phyloP scores from a whole-genome alignment of 2,888 invertebrate genomes.

The Polydrusus cervinus region DNA sequence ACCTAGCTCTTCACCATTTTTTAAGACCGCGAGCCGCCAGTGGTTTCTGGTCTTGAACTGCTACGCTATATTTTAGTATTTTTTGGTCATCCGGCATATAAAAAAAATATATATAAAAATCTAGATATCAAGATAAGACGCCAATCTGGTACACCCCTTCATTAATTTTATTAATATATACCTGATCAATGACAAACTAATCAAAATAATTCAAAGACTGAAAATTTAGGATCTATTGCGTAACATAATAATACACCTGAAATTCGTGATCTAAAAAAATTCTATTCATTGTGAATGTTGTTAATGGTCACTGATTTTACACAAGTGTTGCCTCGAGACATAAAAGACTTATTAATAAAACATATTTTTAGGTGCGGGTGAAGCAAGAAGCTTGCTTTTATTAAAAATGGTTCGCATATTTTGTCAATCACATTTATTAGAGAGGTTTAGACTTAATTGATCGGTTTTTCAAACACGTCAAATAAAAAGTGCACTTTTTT shows the following conservation, averaged over 20 bases:
- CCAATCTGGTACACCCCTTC: too few relatives aligned
- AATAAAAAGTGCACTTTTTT: not conserved
- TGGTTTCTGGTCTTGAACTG: too few relatives aligned
- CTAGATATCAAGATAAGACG: too few relatives aligned
- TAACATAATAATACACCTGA: conserved; percentile 53
- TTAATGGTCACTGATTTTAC: conserved; percentile 51
- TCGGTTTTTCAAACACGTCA: not conserved
- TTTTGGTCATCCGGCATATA: too few relatives aligned
- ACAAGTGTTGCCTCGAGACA: conserved; percentile 50
- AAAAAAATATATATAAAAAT: not conserved
- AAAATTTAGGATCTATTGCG: conserved; percentile 46
- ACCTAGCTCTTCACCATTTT: too few relatives aligned
- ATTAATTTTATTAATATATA: not conserved
- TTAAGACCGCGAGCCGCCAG: too few relatives aligned
- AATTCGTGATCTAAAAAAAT: conserved; percentile 53
- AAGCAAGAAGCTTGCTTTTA: conserved; percentile 46
- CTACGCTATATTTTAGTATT: not conserved
- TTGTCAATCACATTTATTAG: conserved; percentile 47
- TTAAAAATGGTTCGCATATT: conserved; percentile 44
- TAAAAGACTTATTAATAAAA: conserved; percentile 51
- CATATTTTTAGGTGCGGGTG: conserved; percentile 50
- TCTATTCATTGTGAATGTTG: conserved; percentile 45
- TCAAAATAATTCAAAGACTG: conserved; percentile 35
- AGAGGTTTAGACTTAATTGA: conserved; percentile 3
- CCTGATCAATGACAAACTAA: conserved; percentile 51